Evolutionary conservation across 2,113 vertebrate species (phyloP).

Genomic region (Heteronetta atricapilla): DNA sequence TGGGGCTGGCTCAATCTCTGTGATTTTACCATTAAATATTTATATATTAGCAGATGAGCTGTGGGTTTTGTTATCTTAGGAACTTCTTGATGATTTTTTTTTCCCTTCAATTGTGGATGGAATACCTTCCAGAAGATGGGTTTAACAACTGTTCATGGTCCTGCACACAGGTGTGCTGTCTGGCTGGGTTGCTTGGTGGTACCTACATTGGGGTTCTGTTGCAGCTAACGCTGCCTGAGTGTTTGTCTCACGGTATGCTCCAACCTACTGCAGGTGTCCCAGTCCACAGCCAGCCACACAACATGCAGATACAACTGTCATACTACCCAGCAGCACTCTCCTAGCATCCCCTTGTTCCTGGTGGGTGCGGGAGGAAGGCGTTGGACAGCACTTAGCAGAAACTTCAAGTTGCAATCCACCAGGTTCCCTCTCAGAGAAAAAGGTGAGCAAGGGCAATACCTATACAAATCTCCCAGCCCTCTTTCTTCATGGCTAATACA

Average conservation of each 20-base stretch:
- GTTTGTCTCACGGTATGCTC: background rate
- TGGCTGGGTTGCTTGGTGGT: background rate
- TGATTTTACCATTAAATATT: background rate
- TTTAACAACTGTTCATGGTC: background rate
- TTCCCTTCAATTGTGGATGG: background rate
- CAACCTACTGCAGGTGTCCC: background rate
- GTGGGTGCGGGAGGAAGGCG: fast-evolving
- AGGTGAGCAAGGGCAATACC: background rate
- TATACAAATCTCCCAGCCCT: background rate
- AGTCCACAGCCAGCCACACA: background rate
- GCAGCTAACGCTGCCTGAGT: fast-evolving
- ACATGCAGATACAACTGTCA: background rate
- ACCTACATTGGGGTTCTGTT: fast-evolving
- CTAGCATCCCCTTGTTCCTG: background rate
- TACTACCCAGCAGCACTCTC: background rate
- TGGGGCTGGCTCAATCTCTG: background rate
- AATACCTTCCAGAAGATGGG: background rate
- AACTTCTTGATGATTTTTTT: background rate
- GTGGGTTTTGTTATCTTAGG: background rate
- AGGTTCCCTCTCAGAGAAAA: background rate
- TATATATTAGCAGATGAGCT: background rate
- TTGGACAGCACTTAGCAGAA: background rate
- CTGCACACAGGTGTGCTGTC: background rate
- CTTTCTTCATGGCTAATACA: background rate
- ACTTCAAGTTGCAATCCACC: background rate